Evolutionary conservation across 2,797 vertebrate genomes (phyloP).

Genomic region (Rachycentron canadum): DNA sequence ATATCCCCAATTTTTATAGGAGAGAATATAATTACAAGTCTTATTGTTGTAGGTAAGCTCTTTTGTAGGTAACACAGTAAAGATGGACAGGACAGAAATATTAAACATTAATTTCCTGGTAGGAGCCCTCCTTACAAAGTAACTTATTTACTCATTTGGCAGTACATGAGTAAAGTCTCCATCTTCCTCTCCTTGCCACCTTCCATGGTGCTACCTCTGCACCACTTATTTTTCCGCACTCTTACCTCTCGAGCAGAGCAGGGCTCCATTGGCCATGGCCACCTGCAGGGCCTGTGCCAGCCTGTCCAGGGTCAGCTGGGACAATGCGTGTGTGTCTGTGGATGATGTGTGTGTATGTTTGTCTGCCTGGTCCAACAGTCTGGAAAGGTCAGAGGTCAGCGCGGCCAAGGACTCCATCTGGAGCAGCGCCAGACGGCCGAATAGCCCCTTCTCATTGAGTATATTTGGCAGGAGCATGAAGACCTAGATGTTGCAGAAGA

Average conservation of each 20-base stretch:
- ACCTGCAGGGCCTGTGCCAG: conserved; percentile 96
- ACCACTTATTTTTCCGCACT: background rate
- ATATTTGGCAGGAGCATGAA: conserved; percentile 92
- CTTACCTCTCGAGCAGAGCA: conserved; percentile 95
- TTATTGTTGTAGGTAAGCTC: background rate
- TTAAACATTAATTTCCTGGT: background rate
- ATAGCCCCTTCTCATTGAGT: conserved; percentile 94
- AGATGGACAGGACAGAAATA: background rate
- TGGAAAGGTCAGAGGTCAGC: conserved; percentile 91
- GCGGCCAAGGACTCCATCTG: conserved; percentile 92
- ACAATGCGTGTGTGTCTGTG: conserved; percentile 87
- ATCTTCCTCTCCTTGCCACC: background rate
- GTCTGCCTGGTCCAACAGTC: conserved; percentile 89
- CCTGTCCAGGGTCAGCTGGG: conserved; percentile 93
- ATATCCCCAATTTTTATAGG: too few species aligned
- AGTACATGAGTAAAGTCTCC: background rate
- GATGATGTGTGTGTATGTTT: conserved; percentile 68
- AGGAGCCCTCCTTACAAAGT: background rate
- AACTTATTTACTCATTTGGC: background rate
- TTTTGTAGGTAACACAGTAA: background rate
- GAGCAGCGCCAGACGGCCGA: conserved; percentile 92
- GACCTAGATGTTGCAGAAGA: conserved; percentile 84
- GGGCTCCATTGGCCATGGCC: conserved; percentile 93
- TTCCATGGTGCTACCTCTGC: background rate
- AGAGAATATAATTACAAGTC: too few species aligned